Evolutionary conservation across 2,888 invertebrate genomes (phyloP).

Genomic region (Crepidodera aurea): DNA sequence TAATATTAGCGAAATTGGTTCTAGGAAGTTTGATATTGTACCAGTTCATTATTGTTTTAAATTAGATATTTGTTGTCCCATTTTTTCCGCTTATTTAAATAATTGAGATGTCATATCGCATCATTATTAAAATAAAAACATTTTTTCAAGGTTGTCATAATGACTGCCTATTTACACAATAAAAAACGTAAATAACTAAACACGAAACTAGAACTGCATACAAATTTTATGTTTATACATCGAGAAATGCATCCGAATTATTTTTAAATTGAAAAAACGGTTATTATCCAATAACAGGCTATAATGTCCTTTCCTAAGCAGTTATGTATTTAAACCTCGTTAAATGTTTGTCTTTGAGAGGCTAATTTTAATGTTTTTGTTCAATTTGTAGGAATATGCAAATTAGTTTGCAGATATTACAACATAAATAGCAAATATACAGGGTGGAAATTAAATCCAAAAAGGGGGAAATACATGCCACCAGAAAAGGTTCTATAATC

Average conservation of each 20-base stretch:
- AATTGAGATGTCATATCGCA: not conserved
- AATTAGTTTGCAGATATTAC: too few species aligned
- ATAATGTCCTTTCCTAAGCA: too few species aligned
- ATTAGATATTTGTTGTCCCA: not conserved
- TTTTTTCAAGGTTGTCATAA: slow-evolving; percentile 2
- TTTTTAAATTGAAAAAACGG: slow-evolving; percentile 4
- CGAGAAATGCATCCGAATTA: not conserved
- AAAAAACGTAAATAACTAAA: too few species aligned
- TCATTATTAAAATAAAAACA: slow-evolving; percentile 3
- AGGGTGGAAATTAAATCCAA: too few species aligned
- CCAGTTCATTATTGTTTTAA: not conserved
- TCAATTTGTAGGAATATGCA: too few species aligned
- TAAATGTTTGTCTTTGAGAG: too few species aligned
- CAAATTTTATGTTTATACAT: too few species aligned
- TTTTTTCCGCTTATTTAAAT: not conserved
- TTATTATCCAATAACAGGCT: not conserved
- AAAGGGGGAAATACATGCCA: too few species aligned
- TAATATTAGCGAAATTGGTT: not conserved
- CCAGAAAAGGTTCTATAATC: too few species aligned
- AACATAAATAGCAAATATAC: too few species aligned
- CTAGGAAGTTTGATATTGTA: not conserved
- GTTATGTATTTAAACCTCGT: too few species aligned
- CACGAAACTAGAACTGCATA: not conserved
- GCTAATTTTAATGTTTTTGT: too few species aligned
- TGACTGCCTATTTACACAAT: not conserved